Base-by-base conservation (phyloP, 2,113 vertebrate genomes). In the Oryzias javanicus region DNA sequence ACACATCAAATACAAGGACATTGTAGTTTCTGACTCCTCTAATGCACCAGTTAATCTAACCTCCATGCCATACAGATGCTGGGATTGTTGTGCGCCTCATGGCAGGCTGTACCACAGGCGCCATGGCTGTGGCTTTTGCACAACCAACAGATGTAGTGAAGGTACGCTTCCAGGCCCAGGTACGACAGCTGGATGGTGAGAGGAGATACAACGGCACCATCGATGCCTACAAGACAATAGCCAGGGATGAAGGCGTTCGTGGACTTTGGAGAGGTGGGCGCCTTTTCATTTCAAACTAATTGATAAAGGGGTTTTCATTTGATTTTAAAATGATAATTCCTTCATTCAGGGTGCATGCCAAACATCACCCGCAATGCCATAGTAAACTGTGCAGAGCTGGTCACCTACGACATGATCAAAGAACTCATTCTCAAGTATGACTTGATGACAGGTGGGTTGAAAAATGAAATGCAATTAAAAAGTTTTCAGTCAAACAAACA, bases 361-460 rank as follows among this genome's bases (percentile, higher is more conserved):
- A 98, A 98, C 81, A 95, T 98, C 60, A 93, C 93, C 5, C 93
- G 96, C 18, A 99, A 98, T 0, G 93, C 94, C 73, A 94, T 99
- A 0, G 91, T 99, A 40, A 99, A 97, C 89, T 98, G 97, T 12
- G 89, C 94, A 4, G 96, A 98, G 90, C 91, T 98, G 86, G 96
- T 99, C 56, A 98, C 97, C 63, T 98, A 99, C 0, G 97, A 98
- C 82, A 79, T 95, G 62, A 91, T 97, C 78, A 98, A 99, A 82
- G 95, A 98, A 10, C 62, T 91, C 12, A 91, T 98, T 74, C 80
- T 98, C 55, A 94, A 92, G 53, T 78, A 92, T 0, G 86, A 83
- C 57, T 90, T 98, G 12, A 91, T 99, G 94, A 88, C 93, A 49
- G 97, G 97, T 98, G 73, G 88, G 94, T 15, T 1, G 1, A n/a